Evolutionary conservation across 2,797 vertebrate species (phyloP), one percentile per base, ranked within the genome.

Genomic region (Sebastes miniatus): DNA sequence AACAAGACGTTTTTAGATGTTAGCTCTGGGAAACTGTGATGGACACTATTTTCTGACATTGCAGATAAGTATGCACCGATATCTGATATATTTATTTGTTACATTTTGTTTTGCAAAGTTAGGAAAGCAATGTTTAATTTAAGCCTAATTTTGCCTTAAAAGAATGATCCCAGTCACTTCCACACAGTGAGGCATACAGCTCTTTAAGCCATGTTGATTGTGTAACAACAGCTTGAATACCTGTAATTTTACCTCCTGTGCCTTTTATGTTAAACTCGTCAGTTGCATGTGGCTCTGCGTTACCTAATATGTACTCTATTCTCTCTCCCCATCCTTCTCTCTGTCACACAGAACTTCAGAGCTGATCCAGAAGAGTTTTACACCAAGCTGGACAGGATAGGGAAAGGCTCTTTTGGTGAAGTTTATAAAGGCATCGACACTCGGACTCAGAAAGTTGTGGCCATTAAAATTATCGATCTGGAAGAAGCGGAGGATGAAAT

Each of bases 381-480:
- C 77, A 98, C 97, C 34, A 99, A 99, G 90, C 94, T 97, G 88
- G 97, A 99, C 87, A 97, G 96, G 88, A 99, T 99, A 86, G 99
- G 99, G 59, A 99, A 99, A 92, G 99, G 99, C 65, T 99, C 99
- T 25, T 99, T 99, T 76, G 98, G 98, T 5, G 98, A 99, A 91
- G 99, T 99, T 80, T 99, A 98, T 90, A 99, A 99, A 96, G 99
- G 98, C 95, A 99, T 99, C 86, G 98, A 99, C 96, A 97, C 96
- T 95, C 96, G 95, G 94, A 99, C 97, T 89, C 98, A 99, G 93
- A 98, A 98, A 94, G 97, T 99, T 78, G 97, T 99, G 85, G 98
- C 98, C 88, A 99, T 99, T 94, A 99, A 99, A 96, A 99, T 97
- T 83, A 99, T 99, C 90, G 98, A 99, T 90, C 95, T 99, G 86